These are phyloP conservation scores for Ceryle rudis DNA, from an alignment of 2,797 vertebrate species.

Conservation along the genomic window DNA sequence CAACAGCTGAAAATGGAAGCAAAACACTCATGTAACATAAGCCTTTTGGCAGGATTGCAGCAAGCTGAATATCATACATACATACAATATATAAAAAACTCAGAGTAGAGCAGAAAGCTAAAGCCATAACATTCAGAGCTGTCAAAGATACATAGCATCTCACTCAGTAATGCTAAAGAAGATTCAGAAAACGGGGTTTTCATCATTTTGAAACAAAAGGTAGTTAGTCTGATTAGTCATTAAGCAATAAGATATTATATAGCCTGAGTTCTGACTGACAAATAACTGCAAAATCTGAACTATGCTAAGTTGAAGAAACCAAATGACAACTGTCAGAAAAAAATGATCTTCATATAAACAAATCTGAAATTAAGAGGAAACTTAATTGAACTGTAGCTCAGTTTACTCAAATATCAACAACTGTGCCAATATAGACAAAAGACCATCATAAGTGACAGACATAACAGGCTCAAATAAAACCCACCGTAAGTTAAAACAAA, in stretches of 20 bases:
- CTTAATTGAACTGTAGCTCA: neutral
- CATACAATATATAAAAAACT: neutral
- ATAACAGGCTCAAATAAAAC: neutral
- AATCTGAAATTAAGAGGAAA: neutral
- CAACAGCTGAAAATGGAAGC: neutral
- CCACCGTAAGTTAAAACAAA: neutral
- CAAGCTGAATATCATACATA: neutral
- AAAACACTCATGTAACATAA: neutral
- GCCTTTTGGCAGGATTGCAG: neutral
- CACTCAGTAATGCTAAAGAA: neutral
- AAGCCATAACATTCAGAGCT: neutral
- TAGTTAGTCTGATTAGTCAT: neutral
- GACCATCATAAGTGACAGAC: neutral
- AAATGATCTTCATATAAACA: neutral
- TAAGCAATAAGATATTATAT: neutral
- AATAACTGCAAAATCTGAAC: neutral
- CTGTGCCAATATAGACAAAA: neutral
- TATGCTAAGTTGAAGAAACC: neutral
- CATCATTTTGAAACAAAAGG: neutral
- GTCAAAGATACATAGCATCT: neutral
- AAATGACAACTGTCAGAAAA: neutral
- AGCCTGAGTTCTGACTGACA: fast-evolving
- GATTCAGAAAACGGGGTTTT: neutral
- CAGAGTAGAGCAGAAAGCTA: neutral
- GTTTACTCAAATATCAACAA: neutral